Evolutionary conservation across 2,113 vertebrate genomes (phyloP).

Genomic region (Chlamydotis undulata): DNA sequence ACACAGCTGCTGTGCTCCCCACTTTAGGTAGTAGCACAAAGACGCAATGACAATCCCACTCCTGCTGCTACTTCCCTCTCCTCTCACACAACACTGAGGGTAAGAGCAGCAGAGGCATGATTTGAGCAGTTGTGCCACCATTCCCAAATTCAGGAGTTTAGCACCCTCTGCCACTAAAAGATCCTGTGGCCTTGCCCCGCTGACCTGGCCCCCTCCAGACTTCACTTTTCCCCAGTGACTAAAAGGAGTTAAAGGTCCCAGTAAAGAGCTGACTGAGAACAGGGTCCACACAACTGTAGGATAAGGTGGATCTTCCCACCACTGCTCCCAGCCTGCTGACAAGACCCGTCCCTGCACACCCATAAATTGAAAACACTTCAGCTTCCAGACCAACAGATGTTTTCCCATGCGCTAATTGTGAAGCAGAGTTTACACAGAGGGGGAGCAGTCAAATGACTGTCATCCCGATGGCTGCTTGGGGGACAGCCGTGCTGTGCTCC

Average conservation of each 20-base stretch:
- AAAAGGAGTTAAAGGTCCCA: not conserved
- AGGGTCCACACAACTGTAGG: not conserved
- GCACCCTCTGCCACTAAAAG: not conserved
- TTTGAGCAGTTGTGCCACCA: not conserved
- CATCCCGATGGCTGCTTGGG: not conserved
- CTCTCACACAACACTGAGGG: fast-evolving
- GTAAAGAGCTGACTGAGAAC: not conserved
- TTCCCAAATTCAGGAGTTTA: not conserved
- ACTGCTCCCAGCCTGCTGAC: not conserved
- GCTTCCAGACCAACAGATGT: not conserved
- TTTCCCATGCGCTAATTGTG: not conserved
- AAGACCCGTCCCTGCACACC: not conserved
- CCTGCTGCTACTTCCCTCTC: not conserved
- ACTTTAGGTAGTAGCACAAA: not conserved
- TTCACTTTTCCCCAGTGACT: not conserved
- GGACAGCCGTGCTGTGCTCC: not conserved
- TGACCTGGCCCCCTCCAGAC: not conserved
- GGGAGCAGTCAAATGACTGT: not conserved
- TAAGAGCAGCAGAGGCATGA: not conserved
- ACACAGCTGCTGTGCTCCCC: not conserved
- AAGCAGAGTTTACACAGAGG: not conserved
- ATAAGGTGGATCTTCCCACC: not conserved
- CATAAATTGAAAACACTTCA: not conserved
- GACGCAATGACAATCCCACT: not conserved
- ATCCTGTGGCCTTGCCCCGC: not conserved